Evolutionary conservation across 2,888 invertebrate species (phyloP).

Genomic region (Andrena trimmerana): DNA sequence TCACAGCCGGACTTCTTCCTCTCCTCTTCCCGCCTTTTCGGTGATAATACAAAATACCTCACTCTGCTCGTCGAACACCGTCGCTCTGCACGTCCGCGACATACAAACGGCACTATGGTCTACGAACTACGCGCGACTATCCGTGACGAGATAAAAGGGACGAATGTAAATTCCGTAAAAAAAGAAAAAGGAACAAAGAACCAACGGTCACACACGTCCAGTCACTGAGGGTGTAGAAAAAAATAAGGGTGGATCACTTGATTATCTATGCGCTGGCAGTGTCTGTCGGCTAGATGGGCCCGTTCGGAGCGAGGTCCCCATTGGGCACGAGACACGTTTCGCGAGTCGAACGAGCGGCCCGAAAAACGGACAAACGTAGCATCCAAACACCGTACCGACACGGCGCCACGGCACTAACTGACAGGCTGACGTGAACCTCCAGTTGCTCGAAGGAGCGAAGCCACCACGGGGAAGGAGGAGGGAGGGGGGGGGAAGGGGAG

Average conservation of each 20-base stretch:
- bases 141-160: neutral
- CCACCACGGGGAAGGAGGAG: constrained; percentile 43
- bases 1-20: constrained; percentile 59
- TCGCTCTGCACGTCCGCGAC: constrained; percentile 15
- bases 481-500: constrained; percentile 42
- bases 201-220: constrained; percentile 40
- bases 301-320: constrained; percentile 50
- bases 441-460: constrained; percentile 66
- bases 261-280: constrained; percentile 15
- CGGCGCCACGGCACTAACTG: constrained; percentile 85
- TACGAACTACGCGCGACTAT: constrained; percentile 18
- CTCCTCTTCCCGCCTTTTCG: constrained; percentile 52
- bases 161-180: neutral
- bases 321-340: constrained; percentile 56
- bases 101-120: constrained; percentile 32
- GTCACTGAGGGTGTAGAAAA: constrained; percentile 24
- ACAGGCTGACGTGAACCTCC: constrained; percentile 77
- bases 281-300: constrained; percentile 26
- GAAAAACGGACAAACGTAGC: constrained; percentile 47
- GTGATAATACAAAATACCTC: constrained; percentile 22
- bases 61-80: constrained; percentile 46
- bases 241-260: constrained; percentile 39
- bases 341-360: constrained; percentile 35
- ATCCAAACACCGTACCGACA: constrained; percentile 74
- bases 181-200: constrained; percentile 10